A percentile compares a stretch with the other conserved stretches of the same genome.
These are phyloP conservation scores for Maniola jurtina DNA, from an alignment of 1,140 invertebrate species.

Conservation along the genomic window DNA sequence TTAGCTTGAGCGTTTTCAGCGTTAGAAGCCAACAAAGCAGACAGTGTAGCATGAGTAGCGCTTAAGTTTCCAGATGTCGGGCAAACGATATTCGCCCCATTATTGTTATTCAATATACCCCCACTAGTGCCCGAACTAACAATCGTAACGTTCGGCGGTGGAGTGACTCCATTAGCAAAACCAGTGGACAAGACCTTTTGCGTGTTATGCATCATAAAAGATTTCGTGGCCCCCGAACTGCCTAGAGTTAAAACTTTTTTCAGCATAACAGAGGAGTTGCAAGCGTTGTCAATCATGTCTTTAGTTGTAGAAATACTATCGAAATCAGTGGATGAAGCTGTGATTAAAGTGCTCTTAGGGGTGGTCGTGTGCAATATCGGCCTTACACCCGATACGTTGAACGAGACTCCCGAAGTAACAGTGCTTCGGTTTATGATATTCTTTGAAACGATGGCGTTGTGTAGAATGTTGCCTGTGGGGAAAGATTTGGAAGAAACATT, in stretches of 20 bases:
- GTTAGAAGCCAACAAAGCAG: conserved; percentile 66
- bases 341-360: conserved; percentile 56
- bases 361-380: conserved; percentile 52
- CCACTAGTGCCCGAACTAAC: conserved; percentile 65
- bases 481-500: conserved; percentile 74
- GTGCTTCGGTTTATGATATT: conserved; percentile 62
- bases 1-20: conserved; percentile 55
- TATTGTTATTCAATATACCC: conserved; percentile 51
- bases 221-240: conserved; percentile 69
- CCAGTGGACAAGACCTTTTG: conserved; percentile 76
- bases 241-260: conserved; percentile 76
- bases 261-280: conserved; percentile 76
- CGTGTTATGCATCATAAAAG: conserved; percentile 76
- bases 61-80: conserved; percentile 70
- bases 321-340: conserved; percentile 44
- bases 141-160: conserved; percentile 70
- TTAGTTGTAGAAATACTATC: conserved; percentile 70
- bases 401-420: conserved; percentile 54
- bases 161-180: conserved; percentile 61
- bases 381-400: conserved; percentile 58
- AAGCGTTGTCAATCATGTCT: conserved; percentile 76
- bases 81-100: conserved; percentile 50
- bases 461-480: conserved; percentile 75
- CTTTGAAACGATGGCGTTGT: conserved; percentile 75
- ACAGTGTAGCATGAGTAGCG: conserved; percentile 74